phyloP scores from a whole-genome alignment of 2,797 vertebrate species.

The Cottoperca gobio region DNA sequence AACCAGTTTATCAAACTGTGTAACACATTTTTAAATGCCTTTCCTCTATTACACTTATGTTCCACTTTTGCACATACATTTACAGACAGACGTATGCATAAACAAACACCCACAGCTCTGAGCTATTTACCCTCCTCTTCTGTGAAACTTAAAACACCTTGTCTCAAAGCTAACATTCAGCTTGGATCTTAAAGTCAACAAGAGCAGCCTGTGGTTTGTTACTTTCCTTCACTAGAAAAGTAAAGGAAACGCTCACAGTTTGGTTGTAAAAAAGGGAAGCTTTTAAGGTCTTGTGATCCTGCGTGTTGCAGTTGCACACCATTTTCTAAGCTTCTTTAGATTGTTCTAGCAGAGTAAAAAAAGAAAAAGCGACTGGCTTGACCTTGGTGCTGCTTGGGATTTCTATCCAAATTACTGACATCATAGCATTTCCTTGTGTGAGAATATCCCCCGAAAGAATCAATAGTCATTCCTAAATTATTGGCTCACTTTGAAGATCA shows the following conservation, averaged over 20 bases:
- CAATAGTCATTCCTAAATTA: neutral
- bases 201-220: neutral
- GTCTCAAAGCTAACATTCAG: conserved; percentile 11
- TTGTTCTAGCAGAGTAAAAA: neutral
- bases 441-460: neutral
- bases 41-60: neutral
- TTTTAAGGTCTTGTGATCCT: neutral
- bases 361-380: neutral
- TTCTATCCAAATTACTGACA: neutral
- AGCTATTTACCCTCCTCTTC: conserved; percentile 30
- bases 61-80: neutral
- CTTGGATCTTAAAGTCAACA: neutral
- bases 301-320: neutral
- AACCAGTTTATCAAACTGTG: neutral
- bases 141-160: conserved; percentile 6
- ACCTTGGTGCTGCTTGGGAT: neutral
- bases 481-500: neutral
- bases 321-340: neutral
- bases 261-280: neutral
- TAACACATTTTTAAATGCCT: neutral
- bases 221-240: neutral
- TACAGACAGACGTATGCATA: neutral
- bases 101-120: conserved; percentile 19
- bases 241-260: neutral
- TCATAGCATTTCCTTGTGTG: neutral